Percentiles rank a stretch among this genome's conserved stretches.
Evolutionary conservation across 1,140 invertebrate genomes (phyloP).

Genomic region (Odontomachus brunneus): DNA sequence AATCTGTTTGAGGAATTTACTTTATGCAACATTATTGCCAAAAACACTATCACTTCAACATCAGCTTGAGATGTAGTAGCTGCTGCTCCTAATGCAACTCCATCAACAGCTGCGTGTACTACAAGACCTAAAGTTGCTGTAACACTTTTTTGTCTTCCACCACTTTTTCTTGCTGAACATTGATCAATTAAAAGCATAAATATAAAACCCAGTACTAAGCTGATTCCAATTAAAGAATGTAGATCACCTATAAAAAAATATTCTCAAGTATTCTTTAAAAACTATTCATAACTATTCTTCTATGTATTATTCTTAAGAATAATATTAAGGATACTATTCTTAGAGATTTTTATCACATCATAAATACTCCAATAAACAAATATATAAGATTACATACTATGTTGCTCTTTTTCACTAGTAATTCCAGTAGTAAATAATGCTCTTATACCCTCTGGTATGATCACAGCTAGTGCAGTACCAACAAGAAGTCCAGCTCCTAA

Average conservation of each 20-base stretch:
- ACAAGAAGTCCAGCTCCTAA: conserved; percentile 99
- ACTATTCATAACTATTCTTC: too few relatives aligned
- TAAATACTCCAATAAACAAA: conserved; percentile 22
- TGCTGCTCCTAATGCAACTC: conserved; percentile 97
- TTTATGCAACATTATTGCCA: conserved; percentile 99
- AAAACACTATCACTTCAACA: conserved; percentile 98
- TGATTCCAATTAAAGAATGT: conserved; percentile 89
- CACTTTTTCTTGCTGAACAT: conserved; percentile 89
- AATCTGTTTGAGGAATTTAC: conserved; percentile 82
- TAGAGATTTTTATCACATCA: neutral
- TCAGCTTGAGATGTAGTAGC: conserved; percentile 97
- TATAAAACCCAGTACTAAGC: conserved; percentile 95
- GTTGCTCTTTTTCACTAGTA: conserved; percentile 39
- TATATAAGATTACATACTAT: conserved; percentile 57
- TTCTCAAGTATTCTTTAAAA: too few relatives aligned
- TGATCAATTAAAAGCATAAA: conserved; percentile 99
- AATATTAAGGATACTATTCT: neutral
- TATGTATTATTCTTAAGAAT: conserved; percentile 34
- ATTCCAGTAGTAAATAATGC: conserved; percentile 88
- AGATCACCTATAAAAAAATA: conserved; percentile 85
- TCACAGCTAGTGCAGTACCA: conserved; percentile 98
- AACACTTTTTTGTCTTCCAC: conserved; percentile 90
- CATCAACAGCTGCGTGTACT: conserved; percentile 99
- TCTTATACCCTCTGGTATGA: conserved; percentile 99
- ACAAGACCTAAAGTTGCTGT: conserved; percentile 98